Evolutionary conservation across 23 tunicate genomes (phyloP), one percentile per base, ranked within the genome.

Genomic region (Botrylloides violaceus): DNA sequence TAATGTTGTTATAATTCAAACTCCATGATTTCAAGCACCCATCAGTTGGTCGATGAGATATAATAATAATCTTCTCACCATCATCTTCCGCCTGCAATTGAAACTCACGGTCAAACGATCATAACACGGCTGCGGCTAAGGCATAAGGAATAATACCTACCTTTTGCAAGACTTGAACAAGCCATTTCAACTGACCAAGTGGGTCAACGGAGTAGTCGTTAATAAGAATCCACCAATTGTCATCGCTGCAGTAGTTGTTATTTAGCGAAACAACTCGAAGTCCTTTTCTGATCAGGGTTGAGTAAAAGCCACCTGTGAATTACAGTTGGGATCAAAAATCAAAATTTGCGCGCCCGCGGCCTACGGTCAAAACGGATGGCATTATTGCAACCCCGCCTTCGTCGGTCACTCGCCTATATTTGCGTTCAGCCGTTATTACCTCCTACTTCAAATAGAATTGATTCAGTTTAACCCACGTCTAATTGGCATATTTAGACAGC

Each of bases 41-140:
- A 21, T 68, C 74, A 4, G 74, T 68, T 68, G 74, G 74, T 21
- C 74, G 39, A 21, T 68, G 74, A 19, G 74, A 68, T 19, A 68
- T 0, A 28, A 68, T 68, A 1, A 68, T 36, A 2, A 68, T 56
- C 58, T 32, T 68, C n/a, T 68, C 74, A 20, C 57, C 57, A 21
- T 34, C 19, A 0, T 36, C 58, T 2, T 68, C 74, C 1, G 74
- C 74, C 74, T 68, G 57, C 0, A 65, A 31, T 24, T 43, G 12
- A 43, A 43, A 43, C 15, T 15, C n/a, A n/a, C n/a, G n/a, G n/a
- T n/a, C n/a, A n/a, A n/a, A n/a, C n/a, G n/a, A n/a, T n/a, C n/a
- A n/a, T n/a, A n/a, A n/a, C n/a, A n/a, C n/a, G n/a, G n/a, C n/a
- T n/a, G n/a, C n/a, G n/a, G n/a, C n/a, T n/a, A n/a, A n/a, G n/a